phyloP scores from a whole-genome alignment of 2,888 invertebrate genomes.

The Drosophila macrospina region DNA sequence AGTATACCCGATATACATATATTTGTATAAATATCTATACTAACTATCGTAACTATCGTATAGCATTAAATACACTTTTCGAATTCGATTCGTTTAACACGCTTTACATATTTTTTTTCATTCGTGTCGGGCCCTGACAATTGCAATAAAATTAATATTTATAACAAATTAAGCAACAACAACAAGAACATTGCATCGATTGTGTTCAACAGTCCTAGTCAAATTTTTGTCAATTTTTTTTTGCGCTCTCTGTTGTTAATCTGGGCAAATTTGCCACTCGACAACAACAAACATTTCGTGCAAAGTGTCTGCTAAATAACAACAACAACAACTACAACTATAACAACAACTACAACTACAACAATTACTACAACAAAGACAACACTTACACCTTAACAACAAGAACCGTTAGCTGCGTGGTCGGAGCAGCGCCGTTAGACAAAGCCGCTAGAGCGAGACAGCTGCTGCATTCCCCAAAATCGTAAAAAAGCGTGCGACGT shows the following conservation, averaged over 20 bases:
- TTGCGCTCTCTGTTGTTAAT: slow-evolving; percentile 13
- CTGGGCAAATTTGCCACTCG: slow-evolving; percentile 21
- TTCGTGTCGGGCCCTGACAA: slow-evolving; percentile 30
- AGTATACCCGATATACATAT: slow-evolving; percentile 26
- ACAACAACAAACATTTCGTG: slow-evolving; percentile 26
- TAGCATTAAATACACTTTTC: slow-evolving; percentile 11
- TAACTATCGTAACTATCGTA: slow-evolving; percentile 45
- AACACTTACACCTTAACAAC: slow-evolving; percentile 20
- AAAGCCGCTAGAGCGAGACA: slow-evolving; percentile 49
- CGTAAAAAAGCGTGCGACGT: slow-evolving; percentile 15
- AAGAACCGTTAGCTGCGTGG: slow-evolving; percentile 14
- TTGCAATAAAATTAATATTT: slow-evolving; percentile 27
- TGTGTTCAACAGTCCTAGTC: slow-evolving; percentile 37
- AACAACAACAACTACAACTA: slow-evolving; percentile 24
- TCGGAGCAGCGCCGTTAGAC: slow-evolving; percentile 19
- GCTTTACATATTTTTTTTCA: slow-evolving; percentile 3
- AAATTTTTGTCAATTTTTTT: slow-evolving; percentile 25
- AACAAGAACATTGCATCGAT: slow-evolving; percentile 20
- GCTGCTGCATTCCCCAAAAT: slow-evolving; percentile 15
- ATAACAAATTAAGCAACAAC: slow-evolving; percentile 1
- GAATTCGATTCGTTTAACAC: slow-evolving; percentile 23
- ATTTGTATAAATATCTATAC: slow-evolving; percentile 11
- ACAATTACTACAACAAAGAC: slow-evolving; percentile 28
- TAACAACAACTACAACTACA: slow-evolving; percentile 9
- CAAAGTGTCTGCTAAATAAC: slow-evolving; percentile 27